Evolutionary conservation across 2,797 vertebrate species (phyloP).

Genomic region (Arrhamphus sclerolepis): DNA sequence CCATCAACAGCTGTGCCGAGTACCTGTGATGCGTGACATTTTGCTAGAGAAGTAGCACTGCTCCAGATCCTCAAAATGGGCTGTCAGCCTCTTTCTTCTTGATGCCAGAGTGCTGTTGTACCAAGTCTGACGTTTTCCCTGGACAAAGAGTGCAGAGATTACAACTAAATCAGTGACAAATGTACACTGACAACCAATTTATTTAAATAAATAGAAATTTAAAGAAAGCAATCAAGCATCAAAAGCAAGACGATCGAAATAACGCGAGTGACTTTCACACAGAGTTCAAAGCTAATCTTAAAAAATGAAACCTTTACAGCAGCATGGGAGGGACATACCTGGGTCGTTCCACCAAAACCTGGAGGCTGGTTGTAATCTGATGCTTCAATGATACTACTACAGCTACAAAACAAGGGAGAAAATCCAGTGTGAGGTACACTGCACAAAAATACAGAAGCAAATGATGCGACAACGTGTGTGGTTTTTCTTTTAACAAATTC

Average conservation of each 20-base stretch:
- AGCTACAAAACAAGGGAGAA: slow-evolving; percentile 65
- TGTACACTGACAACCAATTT: background rate
- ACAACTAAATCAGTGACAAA: background rate
- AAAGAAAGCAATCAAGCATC: background rate
- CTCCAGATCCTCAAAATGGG: slow-evolving; percentile 98
- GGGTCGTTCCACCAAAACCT: slow-evolving; percentile 91
- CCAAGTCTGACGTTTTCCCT: slow-evolving; percentile 97
- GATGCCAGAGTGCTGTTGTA: slow-evolving; percentile 97
- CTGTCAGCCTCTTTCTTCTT: slow-evolving; percentile 92
- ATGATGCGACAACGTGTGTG: background rate
- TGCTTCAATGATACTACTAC: slow-evolving; percentile 93
- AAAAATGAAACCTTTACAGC: background rate
- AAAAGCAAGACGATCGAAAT: background rate
- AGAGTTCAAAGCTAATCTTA: background rate
- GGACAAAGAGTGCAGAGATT: slow-evolving; percentile 11
- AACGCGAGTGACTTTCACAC: background rate
- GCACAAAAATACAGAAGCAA: background rate
- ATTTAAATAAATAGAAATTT: background rate
- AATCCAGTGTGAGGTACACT: background rate
- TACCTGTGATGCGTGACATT: slow-evolving; percentile 96
- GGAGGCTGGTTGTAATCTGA: slow-evolving; percentile 93
- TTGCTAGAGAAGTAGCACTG: slow-evolving; percentile 99
- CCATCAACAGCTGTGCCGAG: background rate
- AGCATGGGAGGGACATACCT: slow-evolving; percentile 77
- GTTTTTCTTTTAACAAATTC: no score